Evolutionary conservation across 2,888 invertebrate genomes (phyloP), one percentile per base, ranked within the genome.

Genomic region (Patella depressa): DNA sequence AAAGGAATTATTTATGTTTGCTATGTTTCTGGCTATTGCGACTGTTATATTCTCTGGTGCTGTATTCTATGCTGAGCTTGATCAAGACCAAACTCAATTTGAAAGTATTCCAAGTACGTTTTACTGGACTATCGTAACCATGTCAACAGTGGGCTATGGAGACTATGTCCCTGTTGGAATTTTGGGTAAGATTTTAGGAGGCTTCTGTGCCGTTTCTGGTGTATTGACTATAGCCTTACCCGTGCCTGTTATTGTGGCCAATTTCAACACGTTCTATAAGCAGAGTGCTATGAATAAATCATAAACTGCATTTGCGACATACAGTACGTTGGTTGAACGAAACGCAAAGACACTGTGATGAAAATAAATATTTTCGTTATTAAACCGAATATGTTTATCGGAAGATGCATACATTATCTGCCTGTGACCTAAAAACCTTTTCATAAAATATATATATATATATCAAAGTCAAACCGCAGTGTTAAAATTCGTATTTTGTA

Each of bases 191-290:
- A 75, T 92, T 19, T 90, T 92, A n/a, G 92, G 92, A 4, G 84
- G 90, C 14, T 82, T 90, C 82, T 92, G 92, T 75, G 91, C 92
- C n/a, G 81, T 93, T 70, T 90, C 91, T 59, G 93, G 93, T n/a
- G 91, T 92, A 9, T 87, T 93, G 57, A 91, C 92, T 17, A 87
- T 93, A 34, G 92, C 92, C 11, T 90, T 93, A 45, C 92, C 92
- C 12, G 92, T 92, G 19, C 93, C 92, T 0, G 92, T 93, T 71
- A 92, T 92, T 74, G 92, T 92, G 9, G 91, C 92, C 75, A 92
- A 93, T 85, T 93, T 93, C 88, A 92, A 92, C 81, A 91, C 90
- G 80, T 92, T 91, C 84, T 92, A 92, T 80, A 88, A 90, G 2
- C 91, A 91, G 71, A 90, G 90, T 73, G 90, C 88, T 7, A 45